A percentile compares a stretch with the other conserved stretches of the same genome.
These are phyloP conservation scores for Eclectus roratus DNA, from an alignment of 2,113 vertebrate species.

Conservation along the genomic window DNA sequence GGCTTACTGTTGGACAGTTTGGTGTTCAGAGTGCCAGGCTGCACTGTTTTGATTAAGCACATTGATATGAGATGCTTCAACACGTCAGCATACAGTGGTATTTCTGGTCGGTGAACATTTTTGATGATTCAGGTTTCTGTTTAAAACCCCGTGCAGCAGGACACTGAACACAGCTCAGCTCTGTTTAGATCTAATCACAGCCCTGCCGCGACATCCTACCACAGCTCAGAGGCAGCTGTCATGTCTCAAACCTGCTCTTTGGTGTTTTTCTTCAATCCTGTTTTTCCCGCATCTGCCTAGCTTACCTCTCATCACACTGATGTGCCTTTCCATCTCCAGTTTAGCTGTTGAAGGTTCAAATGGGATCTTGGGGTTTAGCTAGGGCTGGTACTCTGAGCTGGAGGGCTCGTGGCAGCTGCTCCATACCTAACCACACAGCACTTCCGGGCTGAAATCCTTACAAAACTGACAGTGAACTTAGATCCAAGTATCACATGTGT, in stretches of 20 bases:
- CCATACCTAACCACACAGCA: rapidly evolving
- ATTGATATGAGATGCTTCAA: not conserved
- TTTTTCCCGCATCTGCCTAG: not conserved
- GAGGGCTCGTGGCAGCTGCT: rapidly evolving
- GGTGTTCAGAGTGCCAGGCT: not conserved
- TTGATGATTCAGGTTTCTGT: not conserved
- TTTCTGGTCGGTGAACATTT: not conserved
- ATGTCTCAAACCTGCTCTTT: not conserved
- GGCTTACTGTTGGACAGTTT: not conserved
- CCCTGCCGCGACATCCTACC: not conserved
- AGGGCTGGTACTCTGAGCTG: not conserved
- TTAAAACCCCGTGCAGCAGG: not conserved
- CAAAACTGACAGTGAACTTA: not conserved
- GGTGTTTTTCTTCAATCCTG: not conserved
- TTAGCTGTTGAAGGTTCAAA: not conserved
- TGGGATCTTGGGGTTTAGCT: rapidly evolving
- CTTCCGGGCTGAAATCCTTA: not conserved
- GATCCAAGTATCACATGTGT: rapidly evolving
- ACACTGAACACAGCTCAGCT: not conserved
- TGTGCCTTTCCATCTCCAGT: not conserved
- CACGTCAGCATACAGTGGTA: not conserved
- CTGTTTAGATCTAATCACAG: not conserved
- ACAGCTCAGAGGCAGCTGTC: not conserved
- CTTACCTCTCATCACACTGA: not conserved
- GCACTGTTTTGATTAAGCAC: not conserved